These are phyloP conservation scores for Diogma glabrata DNA, from an alignment of 2,888 invertebrate genomes.

Conservation along the genomic window DNA sequence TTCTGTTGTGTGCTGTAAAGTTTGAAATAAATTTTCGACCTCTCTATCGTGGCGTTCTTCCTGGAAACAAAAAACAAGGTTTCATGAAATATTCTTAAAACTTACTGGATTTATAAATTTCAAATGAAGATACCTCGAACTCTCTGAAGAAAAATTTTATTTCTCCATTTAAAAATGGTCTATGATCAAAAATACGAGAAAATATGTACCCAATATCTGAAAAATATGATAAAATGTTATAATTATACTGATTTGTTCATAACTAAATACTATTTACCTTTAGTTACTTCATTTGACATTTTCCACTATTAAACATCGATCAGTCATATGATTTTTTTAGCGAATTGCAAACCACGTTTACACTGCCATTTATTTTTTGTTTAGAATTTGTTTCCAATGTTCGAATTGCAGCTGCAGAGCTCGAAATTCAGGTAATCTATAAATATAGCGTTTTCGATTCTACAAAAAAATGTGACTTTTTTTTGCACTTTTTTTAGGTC, in stretches of 20 bases:
- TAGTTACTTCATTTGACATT: constrained; percentile 7
- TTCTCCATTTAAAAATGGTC: constrained; percentile 76
- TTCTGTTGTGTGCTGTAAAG: constrained; percentile 65
- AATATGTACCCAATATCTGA: constrained; percentile 74
- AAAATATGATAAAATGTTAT: constrained; percentile 20
- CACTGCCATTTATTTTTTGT: too few relatives aligned
- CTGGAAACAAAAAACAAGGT: constrained; percentile 38
- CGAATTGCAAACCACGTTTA: too few relatives aligned
- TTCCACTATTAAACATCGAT: too few relatives aligned
- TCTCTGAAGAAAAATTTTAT: constrained; percentile 70
- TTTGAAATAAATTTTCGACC: constrained; percentile 63
- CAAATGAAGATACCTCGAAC: constrained; percentile 57
- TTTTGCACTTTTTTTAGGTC: too few relatives aligned
- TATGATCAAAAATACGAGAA: constrained; percentile 76
- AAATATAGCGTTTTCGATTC: too few relatives aligned
- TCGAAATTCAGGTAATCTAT: too few relatives aligned
- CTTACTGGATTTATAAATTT: constrained; percentile 10
- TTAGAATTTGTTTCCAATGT: too few relatives aligned
- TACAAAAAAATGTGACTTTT: too few relatives aligned
- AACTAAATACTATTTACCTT: background rate
- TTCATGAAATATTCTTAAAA: constrained; percentile 3
- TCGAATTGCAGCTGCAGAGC: too few relatives aligned
- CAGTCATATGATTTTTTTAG: too few relatives aligned
- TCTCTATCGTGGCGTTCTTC: constrained; percentile 68
- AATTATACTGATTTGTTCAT: too few relatives aligned